A percentile compares a stretch with the other conserved stretches of the same genome.
Conservation (phyloP, 2,113 vertebrate genomes). For the Hydropotes inermis region DNA sequence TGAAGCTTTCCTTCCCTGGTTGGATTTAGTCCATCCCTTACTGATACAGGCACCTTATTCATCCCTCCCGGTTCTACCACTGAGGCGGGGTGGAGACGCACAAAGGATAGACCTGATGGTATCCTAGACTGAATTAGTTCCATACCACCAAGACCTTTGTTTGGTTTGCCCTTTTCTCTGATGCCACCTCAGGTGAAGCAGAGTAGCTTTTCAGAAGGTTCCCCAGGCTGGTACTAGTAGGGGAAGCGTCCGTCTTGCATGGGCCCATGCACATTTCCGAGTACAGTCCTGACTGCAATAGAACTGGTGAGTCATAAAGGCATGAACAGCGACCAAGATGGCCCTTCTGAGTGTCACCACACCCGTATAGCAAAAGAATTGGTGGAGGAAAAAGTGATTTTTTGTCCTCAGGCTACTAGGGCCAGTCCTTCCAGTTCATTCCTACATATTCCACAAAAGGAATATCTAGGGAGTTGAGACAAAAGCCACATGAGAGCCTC, state of each 20-base stretch:
- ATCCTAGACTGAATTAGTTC: background rate
- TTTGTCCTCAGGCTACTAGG: background rate
- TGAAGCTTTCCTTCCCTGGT: background rate
- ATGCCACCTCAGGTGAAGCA: background rate
- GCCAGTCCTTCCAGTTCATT: background rate
- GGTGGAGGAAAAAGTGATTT: background rate
- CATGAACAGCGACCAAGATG: background rate
- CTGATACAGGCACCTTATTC: background rate
- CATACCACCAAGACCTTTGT: background rate
- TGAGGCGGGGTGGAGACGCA: background rate
- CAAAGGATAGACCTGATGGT: background rate
- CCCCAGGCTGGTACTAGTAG: background rate
- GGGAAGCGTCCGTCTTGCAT: accelerated
- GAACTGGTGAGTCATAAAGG: background rate
- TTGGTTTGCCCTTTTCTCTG: background rate
- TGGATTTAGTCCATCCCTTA: background rate
- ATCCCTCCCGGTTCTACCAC: background rate
- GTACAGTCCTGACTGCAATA: background rate
- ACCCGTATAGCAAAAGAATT: background rate
- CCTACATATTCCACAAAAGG: background rate
- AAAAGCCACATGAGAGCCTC: background rate
- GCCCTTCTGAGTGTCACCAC: background rate
- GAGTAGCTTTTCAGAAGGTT: background rate
- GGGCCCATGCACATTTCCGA: background rate
- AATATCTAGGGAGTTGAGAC: background rate